Conservation (phyloP, 92 coral and sea anemone species). For the Paragorgia papillata region DNA sequence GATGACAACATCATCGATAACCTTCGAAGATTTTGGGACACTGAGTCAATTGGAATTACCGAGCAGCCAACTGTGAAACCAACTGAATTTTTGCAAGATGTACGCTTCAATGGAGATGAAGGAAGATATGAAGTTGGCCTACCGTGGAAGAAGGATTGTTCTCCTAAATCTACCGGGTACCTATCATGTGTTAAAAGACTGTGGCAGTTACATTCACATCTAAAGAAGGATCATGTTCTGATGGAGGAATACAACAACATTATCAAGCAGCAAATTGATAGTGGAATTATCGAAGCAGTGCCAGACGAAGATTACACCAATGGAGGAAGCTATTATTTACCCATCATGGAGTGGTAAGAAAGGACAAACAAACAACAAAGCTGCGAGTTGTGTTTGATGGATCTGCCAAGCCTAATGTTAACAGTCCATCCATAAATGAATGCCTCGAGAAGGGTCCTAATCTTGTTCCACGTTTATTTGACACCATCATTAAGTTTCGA, state of each 20-base stretch:
- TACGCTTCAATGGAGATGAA: neutral
- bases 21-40: constrained; percentile 21
- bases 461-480: constrained; percentile 40
- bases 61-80: neutral
- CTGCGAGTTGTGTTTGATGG: no score
- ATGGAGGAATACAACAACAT: constrained; percentile 50
- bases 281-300: constrained; percentile 53
- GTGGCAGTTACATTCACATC: constrained; percentile 47
- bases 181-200: constrained; percentile 49
- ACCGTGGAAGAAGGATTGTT: neutral
- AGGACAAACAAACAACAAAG: no score
- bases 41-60: constrained; percentile 14
- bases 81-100: neutral
- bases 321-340: constrained; percentile 40
- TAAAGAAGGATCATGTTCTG: constrained; percentile 46
- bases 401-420: no score
- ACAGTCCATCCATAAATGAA: constrained; percentile 28
- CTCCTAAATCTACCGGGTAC: constrained; percentile 45
- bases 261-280: constrained; percentile 54
- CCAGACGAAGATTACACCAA: constrained; percentile 27
- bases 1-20: neutral
- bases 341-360: neutral
- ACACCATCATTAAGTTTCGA: constrained; percentile 38
- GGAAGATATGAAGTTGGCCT: neutral
- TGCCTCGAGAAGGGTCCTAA: constrained; percentile 52